Base-by-base conservation (phyloP, 2,113 vertebrate species). In the Microtus pennsylvanicus region DNA sequence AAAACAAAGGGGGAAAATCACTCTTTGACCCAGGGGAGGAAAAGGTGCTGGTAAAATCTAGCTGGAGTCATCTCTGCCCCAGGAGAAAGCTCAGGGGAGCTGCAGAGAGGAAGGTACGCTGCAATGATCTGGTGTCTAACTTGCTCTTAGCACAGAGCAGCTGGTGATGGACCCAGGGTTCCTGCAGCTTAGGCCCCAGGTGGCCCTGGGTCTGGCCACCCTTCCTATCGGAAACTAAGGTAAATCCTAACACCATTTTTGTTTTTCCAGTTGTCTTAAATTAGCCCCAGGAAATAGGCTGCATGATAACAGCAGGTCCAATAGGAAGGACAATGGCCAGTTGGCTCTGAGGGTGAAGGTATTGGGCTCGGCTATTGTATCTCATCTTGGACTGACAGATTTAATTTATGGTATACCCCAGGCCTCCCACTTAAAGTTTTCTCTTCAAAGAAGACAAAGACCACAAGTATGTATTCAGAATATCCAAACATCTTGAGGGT, bases 1-100 rank as follows among this genome's bases (percentile, higher is more conserved):
- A 97, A 96, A 97, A 74, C 91, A 92, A 58, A 63, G 50, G 87
- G 93, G 93, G 33, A 76, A 91, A 94, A 87, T 24, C 38, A 52
- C 89, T 12, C 72, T 95, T n/a, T 90, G 69, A 86, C 28, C 14
- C 21, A 21, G 14, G 74, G 67, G 45, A 95, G 90, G n/a, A 91
- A 88, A 87, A 82, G 69, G 2, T 24, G 72, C 35, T 45, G 76
- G 76, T 91, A 96, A 97, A 97, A 93, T 94, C 90, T 96, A 96
- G 86, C 69, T 93, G 82, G 92, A 96, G 86, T 95, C 28, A 69
- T 95, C 72, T 89, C 74, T 42, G 65, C 24, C 45, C 28, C 58
- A 26, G 0, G 38, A n/a, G 45, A 69, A 87, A 89, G 21, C 74
- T 26, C 55, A 85, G 76, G 5, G 45, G 85, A 35, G 17, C 11